Percentiles rank a stretch among this genome's conserved stretches.
Evolutionary conservation across 2,113 vertebrate genomes (phyloP).

Genomic region (Egretta garzetta): DNA sequence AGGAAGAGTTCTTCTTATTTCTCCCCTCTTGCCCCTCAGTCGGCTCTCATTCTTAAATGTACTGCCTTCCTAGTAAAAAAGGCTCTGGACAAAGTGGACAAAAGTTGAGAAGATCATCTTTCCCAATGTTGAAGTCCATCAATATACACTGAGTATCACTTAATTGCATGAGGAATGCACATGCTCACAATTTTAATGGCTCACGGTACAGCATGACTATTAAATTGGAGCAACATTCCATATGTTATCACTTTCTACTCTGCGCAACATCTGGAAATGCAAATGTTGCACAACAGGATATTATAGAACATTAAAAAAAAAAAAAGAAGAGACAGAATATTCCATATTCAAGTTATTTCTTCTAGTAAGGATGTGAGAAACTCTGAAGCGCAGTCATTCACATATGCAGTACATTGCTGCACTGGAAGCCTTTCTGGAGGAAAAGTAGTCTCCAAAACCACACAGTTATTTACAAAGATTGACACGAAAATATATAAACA

Average conservation of each 20-base stretch:
- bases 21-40: background rate
- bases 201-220: background rate
- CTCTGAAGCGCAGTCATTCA: background rate
- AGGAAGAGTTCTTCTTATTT: background rate
- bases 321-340: background rate
- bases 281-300: constrained; percentile 19
- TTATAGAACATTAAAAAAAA: background rate
- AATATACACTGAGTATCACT: background rate
- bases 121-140: constrained; percentile 18
- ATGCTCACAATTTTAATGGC: constrained; percentile 15
- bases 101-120: background rate
- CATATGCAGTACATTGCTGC: background rate
- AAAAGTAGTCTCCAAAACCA: background rate
- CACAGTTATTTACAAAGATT: background rate
- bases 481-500: background rate
- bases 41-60: background rate
- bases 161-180: constrained; percentile 28
- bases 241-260: constrained; percentile 59
- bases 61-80: background rate
- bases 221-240: constrained; percentile 47
- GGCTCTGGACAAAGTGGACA: background rate
- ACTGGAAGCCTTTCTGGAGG: background rate
- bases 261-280: constrained; percentile 47
- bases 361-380: background rate
- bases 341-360: background rate